A percentile compares a stretch with the other conserved stretches of the same genome.
These are phyloP conservation scores for Drosophila bifasciata DNA, from an alignment of 1,140 invertebrate genomes.

Conservation along the genomic window DNA sequence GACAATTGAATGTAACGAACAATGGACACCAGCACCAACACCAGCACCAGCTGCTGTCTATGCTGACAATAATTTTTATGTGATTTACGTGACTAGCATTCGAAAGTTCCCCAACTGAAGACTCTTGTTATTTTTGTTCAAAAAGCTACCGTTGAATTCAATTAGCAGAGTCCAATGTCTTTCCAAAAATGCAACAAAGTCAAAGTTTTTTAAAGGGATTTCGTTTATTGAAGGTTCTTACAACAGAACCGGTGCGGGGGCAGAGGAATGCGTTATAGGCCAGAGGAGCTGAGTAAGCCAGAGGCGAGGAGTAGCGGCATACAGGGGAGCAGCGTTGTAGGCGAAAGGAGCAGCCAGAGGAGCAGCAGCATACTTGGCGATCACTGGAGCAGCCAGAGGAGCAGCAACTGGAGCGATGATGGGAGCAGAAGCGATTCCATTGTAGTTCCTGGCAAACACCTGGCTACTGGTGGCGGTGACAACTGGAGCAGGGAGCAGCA, in stretches of 20 bases:
- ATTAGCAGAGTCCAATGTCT: conserved; percentile 7
- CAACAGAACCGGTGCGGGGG: too few species aligned
- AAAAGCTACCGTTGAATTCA: conserved; percentile 20
- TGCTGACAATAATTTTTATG: conserved; percentile 35
- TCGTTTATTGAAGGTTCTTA: conserved; percentile 5
- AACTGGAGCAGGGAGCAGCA: conserved; percentile 70
- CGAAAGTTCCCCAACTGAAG: conserved; percentile 9
- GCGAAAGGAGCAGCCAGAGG: conserved; percentile 32
- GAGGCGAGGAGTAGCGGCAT: conserved; percentile 19
- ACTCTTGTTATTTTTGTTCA: conserved; percentile 6
- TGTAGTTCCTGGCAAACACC: conserved; percentile 84
- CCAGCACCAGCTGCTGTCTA: conserved; percentile 24
- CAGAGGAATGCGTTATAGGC: background rate
- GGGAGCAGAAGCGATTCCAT: conserved; percentile 77
- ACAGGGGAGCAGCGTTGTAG: too few species aligned
- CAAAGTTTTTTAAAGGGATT: background rate
- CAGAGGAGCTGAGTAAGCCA: conserved; percentile 22
- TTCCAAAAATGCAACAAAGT: background rate
- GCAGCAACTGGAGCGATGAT: conserved; percentile 6
- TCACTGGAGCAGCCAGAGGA: too few species aligned
- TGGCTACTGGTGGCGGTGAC: conserved; percentile 84
- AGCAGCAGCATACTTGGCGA: conserved; percentile 31
- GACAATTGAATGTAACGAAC: conserved; percentile 36
- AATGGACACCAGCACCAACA: conserved; percentile 19
- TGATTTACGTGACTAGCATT: conserved; percentile 31